These are phyloP conservation scores for Stenopsyche tienmushanensis DNA, from an alignment of 1,140 invertebrate species.

Conservation along the genomic window DNA sequence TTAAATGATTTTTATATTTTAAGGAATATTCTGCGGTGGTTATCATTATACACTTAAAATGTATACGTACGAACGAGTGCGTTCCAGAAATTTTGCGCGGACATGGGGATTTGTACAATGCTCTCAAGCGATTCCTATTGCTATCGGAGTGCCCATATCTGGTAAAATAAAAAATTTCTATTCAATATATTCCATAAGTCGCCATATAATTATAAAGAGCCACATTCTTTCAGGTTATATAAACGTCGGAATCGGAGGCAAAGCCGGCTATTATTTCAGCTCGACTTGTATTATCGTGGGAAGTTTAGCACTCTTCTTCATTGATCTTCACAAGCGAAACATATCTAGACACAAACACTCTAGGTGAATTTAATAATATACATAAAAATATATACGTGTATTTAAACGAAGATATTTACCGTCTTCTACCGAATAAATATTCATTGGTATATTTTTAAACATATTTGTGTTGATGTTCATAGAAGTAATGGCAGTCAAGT, in stretches of 20 bases:
- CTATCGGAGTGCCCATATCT: constrained; percentile 82
- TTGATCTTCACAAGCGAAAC: constrained; percentile 73
- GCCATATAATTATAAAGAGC: too few relatives aligned
- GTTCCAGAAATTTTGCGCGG: constrained; percentile 80
- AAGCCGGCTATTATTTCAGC: constrained; percentile 80
- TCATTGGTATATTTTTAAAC: constrained; percentile 6
- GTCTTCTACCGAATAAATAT: not conserved
- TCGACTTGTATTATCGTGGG: constrained; percentile 75
- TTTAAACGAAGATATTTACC: not conserved
- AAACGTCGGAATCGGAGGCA: constrained; percentile 70
- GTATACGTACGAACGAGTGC: constrained; percentile 83
- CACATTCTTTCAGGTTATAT: constrained; percentile 66
- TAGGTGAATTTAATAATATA: constrained; percentile 46
- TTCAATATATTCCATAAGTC: constrained; percentile 4
- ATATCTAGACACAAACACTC: constrained; percentile 69
- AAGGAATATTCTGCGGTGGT: constrained; percentile 76
- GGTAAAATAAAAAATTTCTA: constrained; percentile 57
- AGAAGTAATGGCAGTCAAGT: constrained; percentile 38
- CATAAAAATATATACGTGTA: not conserved
- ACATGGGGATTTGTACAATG: constrained; percentile 91
- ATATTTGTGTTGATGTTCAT: not conserved
- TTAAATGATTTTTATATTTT: constrained; percentile 39
- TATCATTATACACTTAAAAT: constrained; percentile 87
- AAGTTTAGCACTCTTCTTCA: constrained; percentile 74
- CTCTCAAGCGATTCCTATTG: constrained; percentile 82